Percentiles rank a stretch among this genome's conserved stretches.
Conservation (phyloP, 1,140 invertebrate species). For the Hyposmocoma kahamanoa region DNA sequence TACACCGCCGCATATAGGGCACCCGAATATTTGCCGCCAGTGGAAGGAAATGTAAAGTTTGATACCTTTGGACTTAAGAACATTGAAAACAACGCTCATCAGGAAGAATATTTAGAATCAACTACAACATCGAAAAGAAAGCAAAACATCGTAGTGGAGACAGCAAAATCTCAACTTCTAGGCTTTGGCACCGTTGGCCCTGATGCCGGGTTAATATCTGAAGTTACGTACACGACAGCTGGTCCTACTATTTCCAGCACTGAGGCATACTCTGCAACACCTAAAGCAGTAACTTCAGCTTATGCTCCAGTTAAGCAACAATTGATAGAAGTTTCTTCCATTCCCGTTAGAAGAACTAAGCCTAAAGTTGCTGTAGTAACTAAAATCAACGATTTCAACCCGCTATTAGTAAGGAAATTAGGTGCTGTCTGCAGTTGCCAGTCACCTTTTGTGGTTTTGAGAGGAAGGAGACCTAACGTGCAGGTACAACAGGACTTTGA, state of each 20-base stretch:
- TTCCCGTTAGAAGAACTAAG: conserved; percentile 1
- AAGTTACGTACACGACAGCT: conserved; percentile 32
- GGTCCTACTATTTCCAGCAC: conserved; percentile 27
- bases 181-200: conserved; percentile 54
- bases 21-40: conserved; percentile 57
- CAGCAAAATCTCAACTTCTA: conserved; percentile 53
- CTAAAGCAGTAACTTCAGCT: conserved; percentile 37
- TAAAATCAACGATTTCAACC: conserved; percentile 79
- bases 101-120: conserved; percentile 25
- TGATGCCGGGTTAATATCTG: conserved; percentile 48
- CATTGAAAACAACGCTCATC: conserved; percentile 38
- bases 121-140: conserved; percentile 39
- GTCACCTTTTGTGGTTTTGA: conserved; percentile 75
- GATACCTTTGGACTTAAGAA: conserved; percentile 20
- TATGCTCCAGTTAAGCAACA: conserved; percentile 49
- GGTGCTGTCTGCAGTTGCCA: conserved; percentile 83
- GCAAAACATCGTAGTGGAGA: conserved; percentile 61
- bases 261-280: conserved; percentile 22
- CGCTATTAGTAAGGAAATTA: conserved; percentile 80
- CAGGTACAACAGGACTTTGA: conserved; percentile 35
- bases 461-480: conserved; percentile 55
- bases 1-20: conserved; percentile 45
- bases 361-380: conserved; percentile 76
- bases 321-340: conserved; percentile 31
- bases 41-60: conserved; percentile 25